Percentiles rank a stretch among this genome's conserved stretches.
Conservation (phyloP, 1,140 invertebrate genomes). For the Vanessa tameamea region DNA sequence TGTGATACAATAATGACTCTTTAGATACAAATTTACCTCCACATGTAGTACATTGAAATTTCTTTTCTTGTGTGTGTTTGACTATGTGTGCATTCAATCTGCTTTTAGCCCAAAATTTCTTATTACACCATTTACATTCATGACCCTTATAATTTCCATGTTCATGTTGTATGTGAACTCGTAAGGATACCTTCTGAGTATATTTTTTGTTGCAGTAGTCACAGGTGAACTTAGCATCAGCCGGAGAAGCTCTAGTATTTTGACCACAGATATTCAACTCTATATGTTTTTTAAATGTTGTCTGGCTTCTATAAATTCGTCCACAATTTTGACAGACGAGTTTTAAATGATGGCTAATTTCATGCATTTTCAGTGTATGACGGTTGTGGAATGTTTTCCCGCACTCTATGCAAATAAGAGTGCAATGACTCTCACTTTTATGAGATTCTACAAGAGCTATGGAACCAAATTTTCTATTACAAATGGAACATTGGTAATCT, state of each 20-base stretch:
- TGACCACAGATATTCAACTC: constrained; percentile 65
- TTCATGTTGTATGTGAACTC: constrained; percentile 72
- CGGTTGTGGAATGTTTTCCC: constrained; percentile 63
- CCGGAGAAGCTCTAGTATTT: constrained; percentile 52
- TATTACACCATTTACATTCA: constrained; percentile 68
- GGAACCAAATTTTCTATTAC: constrained; percentile 60
- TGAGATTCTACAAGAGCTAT: constrained; percentile 54
- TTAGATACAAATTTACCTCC: constrained; percentile 70
- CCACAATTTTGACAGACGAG: constrained; percentile 65
- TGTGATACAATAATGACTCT: constrained; percentile 71
- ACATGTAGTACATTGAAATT: constrained; percentile 68
- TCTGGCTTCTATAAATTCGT: constrained; percentile 63
- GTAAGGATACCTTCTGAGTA: constrained; percentile 64
- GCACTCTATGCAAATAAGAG: constrained; percentile 60
- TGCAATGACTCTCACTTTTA: constrained; percentile 57
- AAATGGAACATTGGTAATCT: constrained; percentile 54
- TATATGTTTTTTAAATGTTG: constrained; percentile 66
- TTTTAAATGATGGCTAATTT: constrained; percentile 54
- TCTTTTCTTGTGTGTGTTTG: constrained; percentile 76
- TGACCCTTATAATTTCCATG: constrained; percentile 67
- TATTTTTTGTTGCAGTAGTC: constrained; percentile 73
- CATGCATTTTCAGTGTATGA: constrained; percentile 66
- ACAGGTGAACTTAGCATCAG: constrained; percentile 62
- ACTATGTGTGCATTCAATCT: constrained; percentile 71
- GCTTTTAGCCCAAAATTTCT: constrained; percentile 67